Evolutionary conservation across 2,888 invertebrate species (phyloP), one percentile per base, ranked within the genome.

Genomic region (Drosophila parthenogenetica): DNA sequence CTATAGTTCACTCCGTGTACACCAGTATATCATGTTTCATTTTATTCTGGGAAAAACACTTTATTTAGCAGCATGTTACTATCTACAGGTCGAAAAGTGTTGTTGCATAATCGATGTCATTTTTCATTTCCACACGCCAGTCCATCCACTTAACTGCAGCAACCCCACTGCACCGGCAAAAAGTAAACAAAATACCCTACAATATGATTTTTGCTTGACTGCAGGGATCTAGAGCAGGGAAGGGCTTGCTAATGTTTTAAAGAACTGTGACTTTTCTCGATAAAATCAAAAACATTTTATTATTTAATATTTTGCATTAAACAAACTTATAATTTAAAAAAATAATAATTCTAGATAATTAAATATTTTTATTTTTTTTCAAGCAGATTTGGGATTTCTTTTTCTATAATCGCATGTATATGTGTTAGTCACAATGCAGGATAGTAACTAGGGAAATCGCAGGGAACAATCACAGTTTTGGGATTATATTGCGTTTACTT

Each of bases 41-140:
- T 8, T 45, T 65, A 54, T 64, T 60, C 54, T 42, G 40, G 48
- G 60, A 67, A 55, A 67, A 63, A 76, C 71, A 68, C 77, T 61
- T 73, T 73, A 64, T 57, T 48, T 64, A 16, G 17, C 14, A 63
- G 19, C 58, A 40, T 54, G 25, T 43, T 22, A 25, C 39, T 51
- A 55, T n/a, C 50, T 25, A 1, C 54, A 35, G 32, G 17, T 54
- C 46, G 32, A 46, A 46, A 46, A 62, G 51, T 63, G 35, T 19
- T 69, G 49, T 79, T 83, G 69, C 79, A 84, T 83, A 84, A 87
- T 83, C 82, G 67, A 66, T 70, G 75, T 77, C 82, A 70, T 82
- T 79, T 87, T 70, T 81, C 85, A 84, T 81, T 75, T 83, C 67
- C 75, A 61, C 64, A 71, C 63, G 51, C 48, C 61, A 35, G 35